Conservation (phyloP, 2,113 vertebrate species). For the Benitochromis conjunctus region DNA sequence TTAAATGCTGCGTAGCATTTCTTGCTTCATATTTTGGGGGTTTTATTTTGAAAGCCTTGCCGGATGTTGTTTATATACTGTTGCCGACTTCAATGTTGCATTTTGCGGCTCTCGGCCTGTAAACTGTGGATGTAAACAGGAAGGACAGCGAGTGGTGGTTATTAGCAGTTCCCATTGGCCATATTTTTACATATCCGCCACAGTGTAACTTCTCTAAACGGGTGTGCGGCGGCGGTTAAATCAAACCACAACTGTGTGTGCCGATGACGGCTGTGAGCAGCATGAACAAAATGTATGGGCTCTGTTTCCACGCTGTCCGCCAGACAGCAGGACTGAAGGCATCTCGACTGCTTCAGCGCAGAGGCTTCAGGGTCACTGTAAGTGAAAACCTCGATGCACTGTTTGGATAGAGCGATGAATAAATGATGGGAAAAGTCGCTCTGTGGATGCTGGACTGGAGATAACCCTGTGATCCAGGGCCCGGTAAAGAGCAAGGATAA, state of each 20-base stretch:
- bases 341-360: slow-evolving; percentile 42
- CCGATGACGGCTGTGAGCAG: slow-evolving; percentile 60
- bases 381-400: neutral
- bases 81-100: neutral
- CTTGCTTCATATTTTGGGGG: neutral
- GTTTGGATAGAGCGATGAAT: too few species aligned
- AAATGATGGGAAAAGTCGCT: neutral
- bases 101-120: neutral
- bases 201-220: neutral
- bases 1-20: neutral
- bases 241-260: neutral
- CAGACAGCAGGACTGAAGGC: slow-evolving; percentile 38
- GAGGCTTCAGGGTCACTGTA: slow-evolving; percentile 64
- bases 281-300: slow-evolving; percentile 52
- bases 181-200: fast-evolving
- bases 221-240: neutral
- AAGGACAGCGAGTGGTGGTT: neutral
- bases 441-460: neutral
- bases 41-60: slow-evolving; percentile 7
- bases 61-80: neutral
- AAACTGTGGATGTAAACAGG: neutral
- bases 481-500: neutral
- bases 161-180: fast-evolving
- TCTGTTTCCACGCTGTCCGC: slow-evolving; percentile 48
- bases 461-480: neutral